Evolutionary conservation across 2,888 invertebrate species (phyloP), one percentile per base, ranked within the genome.

Genomic region (Erebia aethiops): DNA sequence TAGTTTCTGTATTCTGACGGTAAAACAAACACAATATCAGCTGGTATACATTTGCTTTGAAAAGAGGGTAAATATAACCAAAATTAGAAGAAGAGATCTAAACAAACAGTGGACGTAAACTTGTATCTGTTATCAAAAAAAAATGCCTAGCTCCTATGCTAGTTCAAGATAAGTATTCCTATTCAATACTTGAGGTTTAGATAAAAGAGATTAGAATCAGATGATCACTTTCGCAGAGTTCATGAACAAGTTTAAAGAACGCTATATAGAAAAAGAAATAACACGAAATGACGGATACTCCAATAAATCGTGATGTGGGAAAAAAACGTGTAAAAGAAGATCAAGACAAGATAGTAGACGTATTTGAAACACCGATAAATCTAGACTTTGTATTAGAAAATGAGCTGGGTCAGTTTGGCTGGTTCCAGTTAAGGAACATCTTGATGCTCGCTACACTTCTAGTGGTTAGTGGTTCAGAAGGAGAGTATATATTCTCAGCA

Each of bases 401-500:
- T 65, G 92, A 94, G 78, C 77, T 96, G 75, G 95, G 95, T 0
- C 95, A 95, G 82, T 95, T 95, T 76, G 96, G 96, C n/a, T 91
- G 91, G 76, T 96, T 95, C 84, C 96, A 96, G 87, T 79, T 94
- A 49, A 80, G 91, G 26, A 94, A 95, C 74, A 94, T 95, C 72
- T 67, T 91, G 56, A 84, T 96, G 70, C 94, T 96, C 58, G 91
- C 95, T 71, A 74, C 96, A 51, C 95, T 96, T 1, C 92, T 95
- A 75, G 84, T 95, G 69, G 94, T 95, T 82, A 94, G 95, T 16
- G 95, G 95, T 2, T 94, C 95, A 72, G 92, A 93, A 70, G 90
- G 95, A 61, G 94, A 94, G 14, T 96, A 94, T 79, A 43, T 56
- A 35, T 66, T 66, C 14, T 66, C 66, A 21, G 46, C 66, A 57